Evolutionary conservation across 1,140 invertebrate genomes (phyloP), one percentile per base, ranked within the genome.

Genomic region (Drosophila orosa): DNA sequence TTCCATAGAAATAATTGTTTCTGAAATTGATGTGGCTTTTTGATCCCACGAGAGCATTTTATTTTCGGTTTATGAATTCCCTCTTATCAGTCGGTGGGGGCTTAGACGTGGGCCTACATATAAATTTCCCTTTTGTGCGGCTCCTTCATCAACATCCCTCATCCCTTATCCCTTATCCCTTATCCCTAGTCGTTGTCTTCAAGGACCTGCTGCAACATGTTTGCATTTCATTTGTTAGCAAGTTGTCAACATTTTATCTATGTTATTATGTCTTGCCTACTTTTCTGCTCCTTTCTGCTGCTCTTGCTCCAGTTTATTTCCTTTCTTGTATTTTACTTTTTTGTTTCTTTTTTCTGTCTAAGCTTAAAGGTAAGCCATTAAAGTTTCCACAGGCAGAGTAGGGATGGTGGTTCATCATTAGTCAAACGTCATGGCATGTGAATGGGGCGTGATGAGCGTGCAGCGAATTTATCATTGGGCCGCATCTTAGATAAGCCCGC

Each of bases 191-290:
- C 42, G 59, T 63, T 31, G 27, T 57, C 58, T 25, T 75, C 33
- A 57, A 55, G 39, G 44, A 63, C 35, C 45, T 54, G 55, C 71
- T 69, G 65, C 77, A 80, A 75, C 71, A 75, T 80, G 69, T 80
- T 80, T 80, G 77, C 78, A 80, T 71, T 80, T 80, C 63, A 77
- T 78, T 77, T 77, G 74, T 77, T 77, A 77, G 74, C 74, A 76
- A 60, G 74, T 77, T 77, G 74, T 77, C 74, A 77, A 77, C 74
- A 57, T 77, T 77, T 77, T 69, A 77, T 76, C 74, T 69, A 77
- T 69, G 73, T 67, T 76, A 77, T 76, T 42, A 76, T 77, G 63
- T 76, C 39, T 76, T 67, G 54, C 52, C 45, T 66, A 57, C 73
- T 39, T 74, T 54, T 40, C 42, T 55, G 62, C 45, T 52, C 33